These are phyloP conservation scores for Lasioglossum albipes DNA, from an alignment of 1,140 invertebrate genomes.

Conservation along the genomic window DNA sequence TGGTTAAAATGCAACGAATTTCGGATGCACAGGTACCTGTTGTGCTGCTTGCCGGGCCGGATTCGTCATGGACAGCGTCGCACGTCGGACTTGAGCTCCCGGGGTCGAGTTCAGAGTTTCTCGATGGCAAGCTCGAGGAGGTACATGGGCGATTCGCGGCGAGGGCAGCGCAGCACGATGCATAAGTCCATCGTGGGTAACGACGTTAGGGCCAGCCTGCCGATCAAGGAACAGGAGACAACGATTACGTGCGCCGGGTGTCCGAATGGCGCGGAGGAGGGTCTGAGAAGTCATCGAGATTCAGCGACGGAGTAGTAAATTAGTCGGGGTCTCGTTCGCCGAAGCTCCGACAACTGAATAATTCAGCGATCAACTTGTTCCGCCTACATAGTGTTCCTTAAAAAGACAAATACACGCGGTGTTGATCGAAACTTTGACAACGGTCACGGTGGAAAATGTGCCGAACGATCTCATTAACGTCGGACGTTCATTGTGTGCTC, in stretches of 20 bases:
- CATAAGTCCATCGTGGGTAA: constrained; percentile 54
- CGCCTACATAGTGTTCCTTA: too few species aligned
- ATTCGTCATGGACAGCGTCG: constrained; percentile 55
- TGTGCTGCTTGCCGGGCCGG: constrained; percentile 62
- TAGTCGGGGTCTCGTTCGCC: not conserved
- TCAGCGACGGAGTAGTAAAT: constrained; percentile 12
- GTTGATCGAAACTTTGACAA: too few species aligned
- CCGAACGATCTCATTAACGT: too few species aligned
- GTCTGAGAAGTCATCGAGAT: constrained; percentile 45
- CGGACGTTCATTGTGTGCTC: too few species aligned
- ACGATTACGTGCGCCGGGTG: constrained; percentile 62
- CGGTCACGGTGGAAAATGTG: too few species aligned
- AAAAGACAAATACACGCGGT: too few species aligned
- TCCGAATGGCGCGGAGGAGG: constrained; percentile 64
- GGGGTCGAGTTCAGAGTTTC: constrained; percentile 68
- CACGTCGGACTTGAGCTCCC: constrained; percentile 61
- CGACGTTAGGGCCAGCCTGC: constrained; percentile 34
- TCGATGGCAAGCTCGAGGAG: constrained; percentile 69
- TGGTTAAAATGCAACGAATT: constrained; percentile 16
- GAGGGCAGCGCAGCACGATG: constrained; percentile 65
- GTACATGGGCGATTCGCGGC: constrained; percentile 62
- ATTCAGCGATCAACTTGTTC: constrained; percentile 3
- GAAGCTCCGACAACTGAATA: constrained; percentile 19
- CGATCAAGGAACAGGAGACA: constrained; percentile 68
- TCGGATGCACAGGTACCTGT: constrained; percentile 66